A percentile compares a stretch with the other conserved stretches of the same genome.
These are phyloP conservation scores for Coregonus ussuriensis DNA, from an alignment of 2,797 vertebrate genomes.

Conservation along the genomic window DNA sequence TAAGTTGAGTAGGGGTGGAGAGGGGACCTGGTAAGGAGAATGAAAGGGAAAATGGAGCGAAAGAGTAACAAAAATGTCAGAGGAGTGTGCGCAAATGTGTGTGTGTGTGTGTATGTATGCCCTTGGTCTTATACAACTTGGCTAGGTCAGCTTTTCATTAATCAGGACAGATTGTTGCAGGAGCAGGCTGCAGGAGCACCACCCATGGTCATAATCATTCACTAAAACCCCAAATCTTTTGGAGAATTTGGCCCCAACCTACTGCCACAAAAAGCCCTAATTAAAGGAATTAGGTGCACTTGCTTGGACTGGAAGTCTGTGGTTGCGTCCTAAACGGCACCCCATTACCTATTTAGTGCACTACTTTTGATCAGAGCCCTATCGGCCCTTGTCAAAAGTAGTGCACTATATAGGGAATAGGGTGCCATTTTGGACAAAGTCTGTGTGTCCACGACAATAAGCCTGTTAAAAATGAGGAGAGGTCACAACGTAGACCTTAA, in stretches of 20 bases:
- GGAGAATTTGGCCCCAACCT: constrained; percentile 42
- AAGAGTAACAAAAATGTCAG: not conserved
- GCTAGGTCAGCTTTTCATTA: constrained; percentile 33
- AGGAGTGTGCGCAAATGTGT: not conserved
- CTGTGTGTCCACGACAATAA: constrained; percentile 42
- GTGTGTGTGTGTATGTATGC: not conserved
- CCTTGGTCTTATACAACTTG: not conserved
- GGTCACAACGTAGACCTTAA: constrained; percentile 42
- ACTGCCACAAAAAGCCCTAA: constrained; percentile 44
- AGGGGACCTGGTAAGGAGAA: too few species aligned
- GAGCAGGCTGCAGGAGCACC: constrained; percentile 26
- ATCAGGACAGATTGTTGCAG: constrained; percentile 24
- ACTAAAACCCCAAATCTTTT: constrained; percentile 42
- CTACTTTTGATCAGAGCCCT: not conserved
- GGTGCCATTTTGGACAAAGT: not conserved
- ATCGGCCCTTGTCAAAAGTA: not conserved
- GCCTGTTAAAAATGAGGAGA: constrained; percentile 31
- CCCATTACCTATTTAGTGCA: not conserved
- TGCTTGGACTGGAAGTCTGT: constrained; percentile 26
- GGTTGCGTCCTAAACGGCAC: not conserved
- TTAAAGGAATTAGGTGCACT: constrained; percentile 52
- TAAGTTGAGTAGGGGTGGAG: too few species aligned
- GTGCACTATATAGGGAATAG: not conserved
- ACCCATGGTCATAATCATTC: constrained; percentile 30
- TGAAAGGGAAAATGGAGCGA: too few species aligned